These are phyloP conservation scores for Pseudococcus jackbeardsleyi DNA, from an alignment of 2,888 invertebrate genomes.

Conservation along the genomic window DNA sequence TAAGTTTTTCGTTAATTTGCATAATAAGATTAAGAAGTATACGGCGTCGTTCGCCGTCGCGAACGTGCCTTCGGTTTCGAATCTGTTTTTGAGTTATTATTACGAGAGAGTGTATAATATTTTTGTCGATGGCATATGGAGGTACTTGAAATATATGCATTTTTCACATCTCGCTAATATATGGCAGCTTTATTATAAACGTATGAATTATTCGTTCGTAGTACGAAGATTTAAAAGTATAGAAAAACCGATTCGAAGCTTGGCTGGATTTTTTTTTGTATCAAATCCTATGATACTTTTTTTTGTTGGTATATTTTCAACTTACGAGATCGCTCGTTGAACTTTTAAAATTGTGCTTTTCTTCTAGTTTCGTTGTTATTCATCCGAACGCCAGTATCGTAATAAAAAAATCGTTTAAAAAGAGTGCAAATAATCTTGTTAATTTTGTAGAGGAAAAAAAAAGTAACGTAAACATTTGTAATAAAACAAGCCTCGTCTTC, in stretches of 20 bases:
- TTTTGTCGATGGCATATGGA: not conserved
- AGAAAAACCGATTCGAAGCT: too few relatives aligned
- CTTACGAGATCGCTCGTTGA: too few relatives aligned
- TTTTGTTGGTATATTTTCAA: too few relatives aligned
- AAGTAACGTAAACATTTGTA: constrained; percentile 17
- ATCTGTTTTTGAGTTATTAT: constrained; percentile 49
- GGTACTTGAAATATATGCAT: not conserved
- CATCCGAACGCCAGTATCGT: not conserved
- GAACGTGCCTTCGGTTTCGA: not conserved
- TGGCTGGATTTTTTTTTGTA: too few relatives aligned
- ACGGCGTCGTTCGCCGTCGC: not conserved
- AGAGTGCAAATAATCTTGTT: constrained; percentile 9
- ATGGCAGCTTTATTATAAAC: not conserved
- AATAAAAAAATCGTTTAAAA: constrained; percentile 4
- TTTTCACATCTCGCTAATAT: not conserved
- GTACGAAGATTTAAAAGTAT: not conserved
- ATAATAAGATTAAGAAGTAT: constrained; percentile 49
- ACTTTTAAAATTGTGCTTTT: not conserved
- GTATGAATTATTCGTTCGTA: not conserved
- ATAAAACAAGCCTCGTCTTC: not conserved
- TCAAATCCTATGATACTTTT: too few relatives aligned
- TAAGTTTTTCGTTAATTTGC: constrained; percentile 42
- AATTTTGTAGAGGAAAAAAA: not conserved
- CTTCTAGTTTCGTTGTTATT: not conserved
- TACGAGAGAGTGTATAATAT: not conserved